Base-by-base conservation (phyloP, 1,140 invertebrate species). In the Habropoda laboriosa region DNA sequence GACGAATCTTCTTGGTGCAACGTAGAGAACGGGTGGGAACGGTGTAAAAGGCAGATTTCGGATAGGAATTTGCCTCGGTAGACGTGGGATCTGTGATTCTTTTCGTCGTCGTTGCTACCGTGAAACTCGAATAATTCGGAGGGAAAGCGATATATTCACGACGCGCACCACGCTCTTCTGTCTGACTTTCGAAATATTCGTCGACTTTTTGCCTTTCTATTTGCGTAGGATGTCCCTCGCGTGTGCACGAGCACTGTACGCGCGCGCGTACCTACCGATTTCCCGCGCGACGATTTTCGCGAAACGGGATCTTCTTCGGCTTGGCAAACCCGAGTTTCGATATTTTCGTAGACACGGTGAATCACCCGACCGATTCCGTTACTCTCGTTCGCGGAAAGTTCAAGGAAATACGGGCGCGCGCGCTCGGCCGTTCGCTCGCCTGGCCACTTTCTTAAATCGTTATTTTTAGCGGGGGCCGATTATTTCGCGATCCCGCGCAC, bases 321-420 rank as follows among this genome's bases (percentile, higher is more conserved):
- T 38, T 10, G 38, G 8, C n/a, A n/a, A n/a, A n/a, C 8, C 35
- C 40, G 32, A 21, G 24, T 32, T 53, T 32, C 47, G 8, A n/a
- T 60, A 51, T 60, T 79, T 45, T 67, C 42, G 42, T 38, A 18
- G 64, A 57, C 49, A n/a, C 63, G 70, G 64, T 83, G 55, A 82
- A 68, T 83, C 82, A 73, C 24, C 60, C 42, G 49, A 32, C 67
- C 67, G 73, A 61, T 79, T 82, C 61, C 51, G 61, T 83, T 79
- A 78, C 27, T 57, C 53, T 64, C 49, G 53, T 58, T 79, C 68
- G 78, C 49, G 81, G 58, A 84, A 83, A 83, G 81, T 84, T 84
- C 82, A 83, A 84, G 81, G 76, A 73, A 82, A 82, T 60, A 45
- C 16, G 64, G 24, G 63, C 45, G 13, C 58, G 73, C 30, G 38